A percentile compares a stretch with the other conserved stretches of the same genome.
Conservation (phyloP, 2,888 invertebrate genomes). For the Plebejus melissa region DNA sequence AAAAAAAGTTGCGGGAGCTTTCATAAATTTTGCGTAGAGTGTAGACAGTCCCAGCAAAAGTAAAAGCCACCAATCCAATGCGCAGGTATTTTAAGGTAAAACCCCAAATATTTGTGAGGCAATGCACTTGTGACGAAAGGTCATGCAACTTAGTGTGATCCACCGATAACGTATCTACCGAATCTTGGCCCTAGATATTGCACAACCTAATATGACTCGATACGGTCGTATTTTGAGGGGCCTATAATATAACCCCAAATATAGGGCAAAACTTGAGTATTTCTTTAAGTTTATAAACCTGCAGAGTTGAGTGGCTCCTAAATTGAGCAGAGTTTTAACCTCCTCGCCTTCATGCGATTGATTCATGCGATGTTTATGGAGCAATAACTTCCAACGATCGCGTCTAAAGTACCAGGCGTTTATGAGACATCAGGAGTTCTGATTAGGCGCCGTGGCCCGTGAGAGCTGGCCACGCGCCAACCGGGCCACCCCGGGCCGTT, state of each 20-base stretch:
- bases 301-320: neutral
- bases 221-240: neutral
- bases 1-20: too few species aligned
- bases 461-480: constrained; percentile 72
- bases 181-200: constrained; percentile 37
- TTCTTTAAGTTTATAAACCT: neutral
- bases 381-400: constrained; percentile 36
- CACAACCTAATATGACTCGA: constrained; percentile 27
- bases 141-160: constrained; percentile 49
- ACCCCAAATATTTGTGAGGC: neutral
- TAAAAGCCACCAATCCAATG: neutral
- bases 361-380: constrained; percentile 12
- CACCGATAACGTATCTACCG: constrained; percentile 56
- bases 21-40: neutral
- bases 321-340: neutral
- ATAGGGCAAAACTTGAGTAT: neutral
- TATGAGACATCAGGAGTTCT: constrained; percentile 67
- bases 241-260: neutral
- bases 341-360: neutral
- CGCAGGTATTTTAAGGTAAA: neutral
- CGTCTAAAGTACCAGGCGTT: constrained; percentile 64
- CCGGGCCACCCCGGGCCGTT: constrained; percentile 72
- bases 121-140: constrained; percentile 22
- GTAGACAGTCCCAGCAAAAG: neutral
- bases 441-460: constrained; percentile 75